Evolutionary conservation across 2,888 invertebrate genomes (phyloP).

Genomic region (Parapristionchus giblindavisi): DNA sequence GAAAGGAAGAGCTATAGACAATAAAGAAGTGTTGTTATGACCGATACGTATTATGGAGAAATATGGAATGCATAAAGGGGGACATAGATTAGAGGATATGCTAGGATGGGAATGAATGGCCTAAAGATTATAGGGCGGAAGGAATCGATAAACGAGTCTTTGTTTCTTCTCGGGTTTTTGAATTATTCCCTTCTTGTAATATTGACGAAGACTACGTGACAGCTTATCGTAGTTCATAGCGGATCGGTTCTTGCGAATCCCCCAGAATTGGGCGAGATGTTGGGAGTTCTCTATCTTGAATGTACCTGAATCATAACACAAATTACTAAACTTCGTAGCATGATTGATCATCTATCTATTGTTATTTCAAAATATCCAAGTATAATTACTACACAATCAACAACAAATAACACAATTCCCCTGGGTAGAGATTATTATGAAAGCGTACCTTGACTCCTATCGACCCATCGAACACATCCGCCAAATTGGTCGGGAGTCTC

Average conservation of each 20-base stretch:
- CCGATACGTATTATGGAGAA: too few relatives aligned
- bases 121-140: slow-evolving; percentile 67
- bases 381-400: not conserved
- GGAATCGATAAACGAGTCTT: slow-evolving; percentile 95
- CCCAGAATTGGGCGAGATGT: slow-evolving; percentile 96
- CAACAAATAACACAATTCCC: too few relatives aligned
- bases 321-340: too few relatives aligned
- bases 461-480: slow-evolving; percentile 95
- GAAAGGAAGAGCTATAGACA: too few relatives aligned
- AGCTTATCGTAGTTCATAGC: slow-evolving; percentile 99
- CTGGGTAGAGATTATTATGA: too few relatives aligned
- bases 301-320: slow-evolving; percentile 72
- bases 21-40: too few relatives aligned
- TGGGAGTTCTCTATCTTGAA: slow-evolving; percentile 99
- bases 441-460: slow-evolving; percentile 88
- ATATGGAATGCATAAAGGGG: not conserved
- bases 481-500: slow-evolving; percentile 87
- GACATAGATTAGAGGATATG: not conserved
- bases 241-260: slow-evolving; percentile 94
- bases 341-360: not conserved
- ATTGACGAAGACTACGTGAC: slow-evolving; percentile 94
- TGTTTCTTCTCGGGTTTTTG: slow-evolving; percentile 98
- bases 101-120: not conserved
- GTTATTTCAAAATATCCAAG: not conserved
- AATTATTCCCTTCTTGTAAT: slow-evolving; percentile 98